Evolutionary conservation across 2,113 vertebrate species (phyloP).

Genomic region (Oncorhynchus gorbuscha): DNA sequence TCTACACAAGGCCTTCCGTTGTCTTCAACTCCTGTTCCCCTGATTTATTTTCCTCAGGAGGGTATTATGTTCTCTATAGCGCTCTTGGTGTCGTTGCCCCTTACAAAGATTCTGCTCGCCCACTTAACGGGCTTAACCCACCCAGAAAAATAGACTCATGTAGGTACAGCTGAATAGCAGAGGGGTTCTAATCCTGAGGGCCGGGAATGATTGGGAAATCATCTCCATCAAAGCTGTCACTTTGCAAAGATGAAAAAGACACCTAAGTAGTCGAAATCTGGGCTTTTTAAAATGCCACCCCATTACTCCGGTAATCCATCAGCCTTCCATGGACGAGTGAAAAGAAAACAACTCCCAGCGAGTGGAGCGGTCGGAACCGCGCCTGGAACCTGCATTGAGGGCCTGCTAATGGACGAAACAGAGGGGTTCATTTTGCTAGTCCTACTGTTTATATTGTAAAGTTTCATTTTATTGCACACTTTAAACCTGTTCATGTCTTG

Average conservation of each 20-base stretch:
- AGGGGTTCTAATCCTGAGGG: constrained; percentile 28
- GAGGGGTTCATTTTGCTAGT: background rate
- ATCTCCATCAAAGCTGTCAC: constrained; percentile 35
- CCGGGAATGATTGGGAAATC: constrained; percentile 25
- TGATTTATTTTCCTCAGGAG: constrained; percentile 45
- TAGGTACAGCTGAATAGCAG: background rate
- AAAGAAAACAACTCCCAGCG: constrained; percentile 25
- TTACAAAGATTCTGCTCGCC: constrained; percentile 33
- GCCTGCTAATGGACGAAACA: constrained; percentile 13
- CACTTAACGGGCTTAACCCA: constrained; percentile 60
- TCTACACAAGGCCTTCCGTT: constrained; percentile 50
- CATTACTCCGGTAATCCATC: constrained; percentile 29
- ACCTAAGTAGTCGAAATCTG: constrained; percentile 36
- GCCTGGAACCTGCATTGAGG: constrained; percentile 1
- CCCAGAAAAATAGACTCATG: background rate
- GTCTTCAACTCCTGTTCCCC: constrained; percentile 37
- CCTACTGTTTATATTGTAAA: background rate
- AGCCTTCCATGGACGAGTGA: constrained; percentile 11
- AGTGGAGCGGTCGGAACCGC: background rate
- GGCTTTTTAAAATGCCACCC: constrained; percentile 18
- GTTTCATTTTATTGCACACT: background rate
- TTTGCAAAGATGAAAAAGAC: constrained; percentile 19
- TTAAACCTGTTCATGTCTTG: background rate
- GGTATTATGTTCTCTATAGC: constrained; percentile 45
- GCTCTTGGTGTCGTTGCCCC: constrained; percentile 44